Percentiles rank a stretch among this genome's conserved stretches.
phyloP scores from a whole-genome alignment of 2,888 invertebrate species.

The Branchellion lobata region DNA sequence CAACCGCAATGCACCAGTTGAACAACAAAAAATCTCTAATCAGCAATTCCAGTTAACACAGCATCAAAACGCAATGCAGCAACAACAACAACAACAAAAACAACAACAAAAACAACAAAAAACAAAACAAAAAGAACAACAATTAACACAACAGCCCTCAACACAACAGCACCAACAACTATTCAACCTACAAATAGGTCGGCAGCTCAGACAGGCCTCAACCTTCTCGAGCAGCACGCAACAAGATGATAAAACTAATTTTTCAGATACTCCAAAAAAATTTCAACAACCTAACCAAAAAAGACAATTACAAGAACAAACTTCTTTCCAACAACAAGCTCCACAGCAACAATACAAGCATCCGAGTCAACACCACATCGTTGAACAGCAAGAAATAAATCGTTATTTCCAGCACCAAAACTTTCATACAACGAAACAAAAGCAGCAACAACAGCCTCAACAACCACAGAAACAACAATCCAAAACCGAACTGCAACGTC shows the following conservation, averaged over 20 bases:
- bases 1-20: neutral
- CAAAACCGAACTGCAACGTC: neutral
- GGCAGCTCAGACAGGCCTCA: neutral
- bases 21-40: neutral
- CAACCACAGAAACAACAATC: neutral
- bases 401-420: no score
- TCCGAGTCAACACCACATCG: neutral
- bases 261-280: neutral
- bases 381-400: neutral
- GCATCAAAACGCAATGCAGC: neutral
- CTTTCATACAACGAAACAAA: no score
- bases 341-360: neutral
- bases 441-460: neutral
- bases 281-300: neutral
- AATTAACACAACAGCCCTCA: no score
- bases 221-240: slow-evolving; percentile 12
- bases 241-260: slow-evolving; percentile 18
- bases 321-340: neutral
- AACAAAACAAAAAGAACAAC: no score
- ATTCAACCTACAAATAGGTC: neutral
- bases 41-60: neutral
- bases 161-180: neutral
- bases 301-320: neutral
- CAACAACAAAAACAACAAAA: neutral
- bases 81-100: slow-evolving; percentile 4